Base-by-base conservation (phyloP, 2,888 invertebrate genomes). In the Hylaea fasciaria region DNA sequence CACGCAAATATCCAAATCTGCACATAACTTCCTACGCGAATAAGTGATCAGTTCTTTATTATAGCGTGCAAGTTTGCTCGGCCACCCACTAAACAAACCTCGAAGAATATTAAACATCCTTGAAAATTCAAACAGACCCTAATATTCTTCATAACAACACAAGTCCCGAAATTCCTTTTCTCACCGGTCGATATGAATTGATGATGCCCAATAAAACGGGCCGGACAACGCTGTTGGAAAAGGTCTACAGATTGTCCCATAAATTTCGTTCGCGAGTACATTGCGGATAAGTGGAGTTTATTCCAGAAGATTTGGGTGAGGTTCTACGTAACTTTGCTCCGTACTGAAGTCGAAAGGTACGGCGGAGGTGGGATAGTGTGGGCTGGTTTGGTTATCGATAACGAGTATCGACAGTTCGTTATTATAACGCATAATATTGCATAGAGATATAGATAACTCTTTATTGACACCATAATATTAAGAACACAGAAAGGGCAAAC, bases 221-320 rank as follows among this genome's bases (percentile, higher is more conserved):
- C 73, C 78, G 77, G 75, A 77, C 74, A 73, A 74, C 66, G 68
- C 80, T 81, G 83, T 82, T 35, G 83, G 81, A 83, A 86, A 85
- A 84, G 86, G 86, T 83, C 77, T 76, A 70, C 72, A 81, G 81
- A 83, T 82, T 81, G 82, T 83, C 81, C 80, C 80, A 88, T 87
- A 87, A 88, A 88, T 89, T 85, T 82, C 72, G 72, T 83, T 83
- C 81, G 74, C 82, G 61, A 86, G 80, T 86, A 84, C 83, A 83
- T 76, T 83, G 72, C 74, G 81, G 83, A 82, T 86, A 86, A 87
- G 83, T 83, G 83, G 75, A 83, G 86, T 87, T 85, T 87, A 89
- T 87, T 86, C 83, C 81, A 79, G 73, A 82, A 86, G 86, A 88
- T 87, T 88, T 85, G 74, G 82, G 77, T 74, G 71, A 73, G 80